Percentiles rank a stretch among this genome's conserved stretches.
Conservation (phyloP, 2,888 invertebrate genomes). For the Neocrepidodera transversa region DNA sequence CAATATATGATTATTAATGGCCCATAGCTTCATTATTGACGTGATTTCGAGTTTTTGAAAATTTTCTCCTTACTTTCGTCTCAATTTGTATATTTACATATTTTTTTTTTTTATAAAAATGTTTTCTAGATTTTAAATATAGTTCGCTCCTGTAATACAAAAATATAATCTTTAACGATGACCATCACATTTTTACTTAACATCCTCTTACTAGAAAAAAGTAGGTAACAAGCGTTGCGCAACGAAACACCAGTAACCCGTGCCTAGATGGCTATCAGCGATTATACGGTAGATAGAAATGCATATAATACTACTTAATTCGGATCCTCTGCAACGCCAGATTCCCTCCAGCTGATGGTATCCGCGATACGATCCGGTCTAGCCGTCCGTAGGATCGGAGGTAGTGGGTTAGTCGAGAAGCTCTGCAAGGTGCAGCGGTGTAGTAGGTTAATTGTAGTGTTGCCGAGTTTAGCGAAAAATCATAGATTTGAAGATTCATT, state of each 20-base stretch:
- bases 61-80: too few species aligned
- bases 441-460: conserved; percentile 10
- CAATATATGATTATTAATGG: too few species aligned
- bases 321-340: not conserved
- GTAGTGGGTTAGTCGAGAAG: conserved; percentile 30
- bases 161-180: too few species aligned
- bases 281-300: not conserved
- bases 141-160: too few species aligned
- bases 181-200: too few species aligned
- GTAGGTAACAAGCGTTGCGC: too few species aligned
- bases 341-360: not conserved
- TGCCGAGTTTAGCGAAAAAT: conserved; percentile 13
- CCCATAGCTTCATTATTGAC: too few species aligned
- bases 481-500: not conserved
- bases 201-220: too few species aligned
- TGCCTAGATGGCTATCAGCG: not conserved
- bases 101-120: too few species aligned
- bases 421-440: conserved; percentile 22
- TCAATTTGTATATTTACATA: too few species aligned
- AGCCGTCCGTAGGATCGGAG: conserved; percentile 6
- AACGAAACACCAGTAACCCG: not conserved
- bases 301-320: not conserved
- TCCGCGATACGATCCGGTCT: not conserved
- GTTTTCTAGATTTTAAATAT: too few species aligned
- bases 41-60: too few species aligned